Evolutionary conservation across 2,797 vertebrate genomes (phyloP), one percentile per base, ranked within the genome.

Genomic region (Lemur catta): DNA sequence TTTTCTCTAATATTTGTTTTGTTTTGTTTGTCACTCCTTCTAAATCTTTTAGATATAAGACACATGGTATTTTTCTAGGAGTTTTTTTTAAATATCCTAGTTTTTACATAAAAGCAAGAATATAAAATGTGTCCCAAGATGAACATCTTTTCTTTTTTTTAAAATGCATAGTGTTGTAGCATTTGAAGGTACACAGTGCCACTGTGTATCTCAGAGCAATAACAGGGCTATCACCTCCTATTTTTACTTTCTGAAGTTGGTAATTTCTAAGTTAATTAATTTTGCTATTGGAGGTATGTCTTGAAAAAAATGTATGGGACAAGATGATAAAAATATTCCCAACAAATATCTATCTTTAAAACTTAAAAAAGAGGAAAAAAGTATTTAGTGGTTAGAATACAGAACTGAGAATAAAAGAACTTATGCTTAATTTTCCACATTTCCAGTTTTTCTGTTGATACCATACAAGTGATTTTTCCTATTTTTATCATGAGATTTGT

Each of bases 1-100:
- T 65, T 97, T 97, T 94, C 55, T 88, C 9, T 50, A 46, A 67
- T 85, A 67, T 41, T 72, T 89, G 22, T 93, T 75, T 92, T 86
- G 35, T 90, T n/a, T 55, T 55, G 52, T 55, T 55, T 55, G 35
- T 78, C 55, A 69, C 48, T 82, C 38, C 38, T 33, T 57, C 22
- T 86, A 79, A 79, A 52, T 63, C 57, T 88, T 92, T 91, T 18
- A 95, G 17, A 79, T 79, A n/a, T 90, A 94, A 81, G 61, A 72
- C 74, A 55, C 33, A 91, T 88, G 15, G n/a, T 24, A 18, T n/a
- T 96, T 95, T 93, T 97, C 91, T 43, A 24, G 90, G 50, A 14
- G 13, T 88, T 95, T 57, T 84, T 89, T 30, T 6, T 48, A 65
- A 46, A 38, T 75, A 61, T 61, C 28, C 67, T 95, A 13, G 4